A percentile compares a stretch with the other conserved stretches of the same genome.
phyloP scores from a whole-genome alignment of 2,888 invertebrate genomes.

The Fissipunctia ypsillon region DNA sequence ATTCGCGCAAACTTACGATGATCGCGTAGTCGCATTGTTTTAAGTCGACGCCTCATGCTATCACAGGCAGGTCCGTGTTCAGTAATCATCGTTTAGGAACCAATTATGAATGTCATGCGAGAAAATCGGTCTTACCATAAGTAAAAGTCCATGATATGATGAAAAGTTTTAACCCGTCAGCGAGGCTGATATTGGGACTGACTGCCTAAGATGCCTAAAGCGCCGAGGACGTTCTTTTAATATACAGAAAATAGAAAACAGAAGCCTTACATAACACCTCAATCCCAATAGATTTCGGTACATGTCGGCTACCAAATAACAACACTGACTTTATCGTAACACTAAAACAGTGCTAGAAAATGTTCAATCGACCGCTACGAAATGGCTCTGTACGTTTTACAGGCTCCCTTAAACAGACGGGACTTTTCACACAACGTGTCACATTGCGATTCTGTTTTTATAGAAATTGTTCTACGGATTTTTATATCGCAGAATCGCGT shows the following conservation, averaged over 20 bases:
- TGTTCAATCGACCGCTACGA: constrained; percentile 52
- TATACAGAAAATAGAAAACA: background rate
- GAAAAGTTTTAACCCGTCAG: background rate
- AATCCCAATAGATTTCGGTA: constrained; percentile 20
- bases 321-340: constrained; percentile 27
- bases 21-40: no score
- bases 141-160: background rate
- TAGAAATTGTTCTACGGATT: background rate
- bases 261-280: background rate
- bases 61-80: background rate
- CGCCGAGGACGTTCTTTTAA: background rate
- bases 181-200: background rate
- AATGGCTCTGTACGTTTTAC: constrained; percentile 54
- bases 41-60: no score
- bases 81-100: background rate
- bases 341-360: constrained; percentile 52
- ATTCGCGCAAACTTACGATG: no score
- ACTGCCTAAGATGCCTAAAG: no score
- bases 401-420: background rate
- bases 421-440: background rate
- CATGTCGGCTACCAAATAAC: constrained; percentile 25
- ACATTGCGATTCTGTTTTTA: background rate
- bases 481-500: background rate
- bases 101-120: background rate
- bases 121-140: background rate